Evolutionary conservation across 2,888 invertebrate species (phyloP).

Genomic region (Latrodectus elegans): DNA sequence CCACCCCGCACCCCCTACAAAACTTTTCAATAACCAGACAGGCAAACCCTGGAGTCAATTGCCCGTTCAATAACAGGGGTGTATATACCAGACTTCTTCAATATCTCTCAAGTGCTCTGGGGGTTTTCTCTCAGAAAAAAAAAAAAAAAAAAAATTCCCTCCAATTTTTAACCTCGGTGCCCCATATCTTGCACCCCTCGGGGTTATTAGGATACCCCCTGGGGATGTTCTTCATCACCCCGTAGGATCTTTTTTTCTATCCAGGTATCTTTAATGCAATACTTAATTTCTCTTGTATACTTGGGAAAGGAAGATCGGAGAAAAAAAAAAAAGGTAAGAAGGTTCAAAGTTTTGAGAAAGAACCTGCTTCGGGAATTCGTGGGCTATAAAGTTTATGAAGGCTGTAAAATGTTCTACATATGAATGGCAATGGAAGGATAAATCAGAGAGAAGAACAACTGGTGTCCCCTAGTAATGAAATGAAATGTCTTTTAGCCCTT

Average conservation of each 20-base stretch:
- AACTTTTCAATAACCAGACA: background rate
- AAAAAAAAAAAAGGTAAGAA: background rate
- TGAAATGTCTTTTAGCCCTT: conserved; percentile 11
- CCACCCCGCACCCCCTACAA: background rate
- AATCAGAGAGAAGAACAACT: conserved; percentile 6
- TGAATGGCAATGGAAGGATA: conserved; percentile 23
- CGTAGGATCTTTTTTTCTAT: conserved; percentile 1
- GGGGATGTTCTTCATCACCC: background rate
- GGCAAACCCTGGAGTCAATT: conserved; percentile 27
- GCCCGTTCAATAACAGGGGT: conserved; percentile 41
- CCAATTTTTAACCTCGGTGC: background rate
- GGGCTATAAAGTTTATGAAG: conserved; percentile 1
- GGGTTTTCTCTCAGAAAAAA: background rate
- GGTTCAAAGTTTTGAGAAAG: background rate
- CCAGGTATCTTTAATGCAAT: conserved; percentile 14
- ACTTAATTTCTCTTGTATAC: conserved; percentile 23
- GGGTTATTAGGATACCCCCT: background rate
- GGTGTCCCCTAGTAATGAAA: background rate
- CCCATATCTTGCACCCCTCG: conserved; percentile 2
- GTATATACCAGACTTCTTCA: background rate
- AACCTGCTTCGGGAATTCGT: background rate
- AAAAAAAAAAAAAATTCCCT: too few relatives aligned
- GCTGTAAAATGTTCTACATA: conserved; percentile 16
- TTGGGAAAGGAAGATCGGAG: background rate
- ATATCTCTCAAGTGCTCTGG: conserved; percentile 18